A percentile compares a stretch with the other conserved stretches of the same genome.
These are phyloP conservation scores for Linepithema humile DNA, from an alignment of 1,140 invertebrate genomes.

Conservation along the genomic window DNA sequence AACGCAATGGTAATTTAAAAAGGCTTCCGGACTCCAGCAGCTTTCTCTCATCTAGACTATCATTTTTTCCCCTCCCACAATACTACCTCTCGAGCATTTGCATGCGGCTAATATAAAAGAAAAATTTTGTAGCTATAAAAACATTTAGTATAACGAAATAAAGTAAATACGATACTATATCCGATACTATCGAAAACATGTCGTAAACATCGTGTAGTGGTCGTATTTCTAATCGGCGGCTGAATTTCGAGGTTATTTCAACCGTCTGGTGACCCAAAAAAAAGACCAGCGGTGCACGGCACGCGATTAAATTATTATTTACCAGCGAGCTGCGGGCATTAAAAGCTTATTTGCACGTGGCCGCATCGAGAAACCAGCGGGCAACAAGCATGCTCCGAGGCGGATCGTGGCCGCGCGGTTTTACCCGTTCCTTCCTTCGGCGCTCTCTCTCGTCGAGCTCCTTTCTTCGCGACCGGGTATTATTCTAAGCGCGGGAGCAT, in stretches of 20 bases:
- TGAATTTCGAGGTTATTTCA: constrained; percentile 22
- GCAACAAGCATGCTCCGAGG: neutral
- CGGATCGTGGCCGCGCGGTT: constrained; percentile 1
- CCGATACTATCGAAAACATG: neutral
- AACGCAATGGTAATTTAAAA: constrained; percentile 31
- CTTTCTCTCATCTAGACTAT: neutral
- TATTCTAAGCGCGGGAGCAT: constrained; percentile 42
- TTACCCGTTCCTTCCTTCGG: neutral
- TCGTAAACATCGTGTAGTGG: neutral
- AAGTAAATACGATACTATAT: too few relatives aligned
- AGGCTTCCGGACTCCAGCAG: constrained; percentile 6
- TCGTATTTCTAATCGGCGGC: neutral
- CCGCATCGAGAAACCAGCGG: constrained; percentile 29
- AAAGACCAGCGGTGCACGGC: neutral
- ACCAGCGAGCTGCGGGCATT: constrained; percentile 30
- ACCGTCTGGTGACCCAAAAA: neutral
- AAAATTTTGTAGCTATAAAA: too few relatives aligned
- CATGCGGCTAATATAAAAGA: neutral
- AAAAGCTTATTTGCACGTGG: constrained; percentile 48
- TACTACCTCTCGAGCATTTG: too few relatives aligned
- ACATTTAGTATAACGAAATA: too few relatives aligned
- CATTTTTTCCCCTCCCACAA: neutral
- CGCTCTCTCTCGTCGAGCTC: neutral
- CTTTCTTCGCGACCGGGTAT: constrained; percentile 16
- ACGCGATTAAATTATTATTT: constrained; percentile 58